Conservation (phyloP, 2,888 invertebrate genomes). For the Ephialtes manifestator region DNA sequence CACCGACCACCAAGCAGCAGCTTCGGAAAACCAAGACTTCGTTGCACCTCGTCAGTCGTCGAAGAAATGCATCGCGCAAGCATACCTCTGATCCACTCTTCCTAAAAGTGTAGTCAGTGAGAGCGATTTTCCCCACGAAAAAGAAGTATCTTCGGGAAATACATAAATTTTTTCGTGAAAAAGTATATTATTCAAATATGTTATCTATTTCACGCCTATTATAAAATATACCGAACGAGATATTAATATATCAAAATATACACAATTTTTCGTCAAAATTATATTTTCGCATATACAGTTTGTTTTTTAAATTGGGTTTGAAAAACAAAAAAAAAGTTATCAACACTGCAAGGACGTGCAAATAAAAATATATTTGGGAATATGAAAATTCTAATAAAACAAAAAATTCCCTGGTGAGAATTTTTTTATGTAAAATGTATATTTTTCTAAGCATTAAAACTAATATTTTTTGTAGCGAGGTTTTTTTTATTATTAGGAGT, state of each 20-base stretch:
- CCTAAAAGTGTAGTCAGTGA: not conserved
- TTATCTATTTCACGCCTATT: no score
- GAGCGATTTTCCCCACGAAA: not conserved
- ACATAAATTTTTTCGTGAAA: no score
- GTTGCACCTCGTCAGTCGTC: conserved; percentile 59
- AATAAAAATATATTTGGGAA: not conserved
- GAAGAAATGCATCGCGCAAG: conserved; percentile 48
- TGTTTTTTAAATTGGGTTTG: no score
- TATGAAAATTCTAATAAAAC: conserved; percentile 11
- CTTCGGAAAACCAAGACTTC: conserved; percentile 46
- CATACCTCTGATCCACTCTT: conserved; percentile 6
- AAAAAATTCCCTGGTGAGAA: conserved; percentile 39
- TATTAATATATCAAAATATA: no score
- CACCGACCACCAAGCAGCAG: conserved; percentile 9
- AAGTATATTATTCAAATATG: no score
- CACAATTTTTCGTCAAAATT: no score
- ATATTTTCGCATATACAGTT: no score
- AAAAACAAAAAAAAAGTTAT: not conserved
- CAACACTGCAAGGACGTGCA: not conserved
- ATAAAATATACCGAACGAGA: no score
- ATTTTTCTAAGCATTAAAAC: no score
- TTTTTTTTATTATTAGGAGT: not conserved
- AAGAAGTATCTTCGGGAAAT: not conserved
- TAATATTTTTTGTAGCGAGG: not conserved
- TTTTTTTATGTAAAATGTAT: no score